These are phyloP conservation scores for Zosterops borbonicus DNA, from an alignment of 2,113 vertebrate genomes.

Conservation along the genomic window DNA sequence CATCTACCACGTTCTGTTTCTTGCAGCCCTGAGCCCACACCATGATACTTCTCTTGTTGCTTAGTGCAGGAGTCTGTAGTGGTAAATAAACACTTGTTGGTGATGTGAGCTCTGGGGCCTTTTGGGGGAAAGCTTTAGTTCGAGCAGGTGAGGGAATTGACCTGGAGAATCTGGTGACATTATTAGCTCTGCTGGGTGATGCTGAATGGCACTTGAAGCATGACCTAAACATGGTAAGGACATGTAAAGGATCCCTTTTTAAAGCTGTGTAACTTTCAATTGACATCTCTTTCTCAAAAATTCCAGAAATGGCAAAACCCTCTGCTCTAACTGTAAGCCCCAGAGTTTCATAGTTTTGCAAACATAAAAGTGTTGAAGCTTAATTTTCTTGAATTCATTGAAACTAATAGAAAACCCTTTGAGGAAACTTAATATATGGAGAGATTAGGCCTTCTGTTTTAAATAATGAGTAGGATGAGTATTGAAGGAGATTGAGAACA, in stretches of 20 bases:
- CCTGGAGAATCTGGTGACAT: not conserved
- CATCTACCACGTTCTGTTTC: not conserved
- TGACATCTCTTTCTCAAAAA: not conserved
- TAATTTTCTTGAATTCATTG: constrained; percentile 23
- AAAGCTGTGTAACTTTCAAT: not conserved
- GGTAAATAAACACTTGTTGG: not conserved
- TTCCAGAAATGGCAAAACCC: not conserved
- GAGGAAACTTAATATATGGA: constrained; percentile 29
- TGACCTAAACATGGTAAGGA: not conserved
- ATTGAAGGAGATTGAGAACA: constrained; percentile 53
- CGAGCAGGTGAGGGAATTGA: not conserved
- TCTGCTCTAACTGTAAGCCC: not conserved
- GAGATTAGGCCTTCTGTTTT: constrained; percentile 26
- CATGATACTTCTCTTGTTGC: not conserved
- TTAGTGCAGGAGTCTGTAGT: not conserved
- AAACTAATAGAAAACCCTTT: constrained; percentile 44
- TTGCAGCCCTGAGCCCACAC: not conserved
- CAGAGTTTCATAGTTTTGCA: not conserved
- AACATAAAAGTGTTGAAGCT: not conserved
- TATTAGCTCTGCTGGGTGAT: not conserved
- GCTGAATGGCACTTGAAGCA: not conserved
- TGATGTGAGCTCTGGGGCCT: not conserved
- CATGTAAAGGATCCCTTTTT: not conserved
- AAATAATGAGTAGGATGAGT: constrained; percentile 26
- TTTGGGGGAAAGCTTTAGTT: not conserved